Evolutionary conservation across 92 coral and sea anemone species (phyloP).

Genomic region (Phymanthus crucifer): DNA sequence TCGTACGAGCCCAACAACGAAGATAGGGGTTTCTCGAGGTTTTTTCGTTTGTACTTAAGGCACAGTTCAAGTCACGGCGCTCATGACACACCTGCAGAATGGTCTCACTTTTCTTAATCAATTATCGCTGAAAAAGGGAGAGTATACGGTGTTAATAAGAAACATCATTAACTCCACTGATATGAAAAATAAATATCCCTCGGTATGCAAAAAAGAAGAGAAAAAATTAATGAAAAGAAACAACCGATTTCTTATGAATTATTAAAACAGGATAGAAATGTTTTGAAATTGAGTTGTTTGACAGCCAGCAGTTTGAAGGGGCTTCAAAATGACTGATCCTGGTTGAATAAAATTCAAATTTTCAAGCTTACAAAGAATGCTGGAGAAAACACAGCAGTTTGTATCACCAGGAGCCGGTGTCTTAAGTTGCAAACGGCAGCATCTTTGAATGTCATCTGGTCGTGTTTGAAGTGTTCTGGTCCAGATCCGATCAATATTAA

Average conservation of each 20-base stretch:
- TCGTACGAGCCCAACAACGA: background rate
- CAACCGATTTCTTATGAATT: background rate
- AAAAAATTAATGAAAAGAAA: background rate
- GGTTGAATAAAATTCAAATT: background rate
- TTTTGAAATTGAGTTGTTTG: background rate
- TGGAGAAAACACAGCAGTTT: background rate
- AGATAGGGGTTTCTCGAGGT: background rate
- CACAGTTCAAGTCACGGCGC: background rate
- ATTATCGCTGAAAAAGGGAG: constrained; percentile 6
- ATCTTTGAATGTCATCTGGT: background rate
- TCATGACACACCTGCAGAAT: background rate
- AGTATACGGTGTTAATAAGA: background rate
- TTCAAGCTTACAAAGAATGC: too few species aligned
- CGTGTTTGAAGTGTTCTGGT: background rate
- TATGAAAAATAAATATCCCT: constrained; percentile 7
- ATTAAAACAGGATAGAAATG: background rate
- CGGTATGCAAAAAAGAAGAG: background rate
- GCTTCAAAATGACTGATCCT: background rate
- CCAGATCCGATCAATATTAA: background rate
- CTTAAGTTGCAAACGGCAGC: background rate
- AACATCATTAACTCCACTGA: constrained; percentile 1
- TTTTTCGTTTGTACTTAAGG: background rate
- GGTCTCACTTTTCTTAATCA: background rate
- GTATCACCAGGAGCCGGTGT: background rate
- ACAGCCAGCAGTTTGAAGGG: background rate